A percentile compares a stretch with the other conserved stretches of the same genome.
These are phyloP conservation scores for Scaptomyza graminum DNA, from an alignment of 1,140 invertebrate species.

Conservation along the genomic window DNA sequence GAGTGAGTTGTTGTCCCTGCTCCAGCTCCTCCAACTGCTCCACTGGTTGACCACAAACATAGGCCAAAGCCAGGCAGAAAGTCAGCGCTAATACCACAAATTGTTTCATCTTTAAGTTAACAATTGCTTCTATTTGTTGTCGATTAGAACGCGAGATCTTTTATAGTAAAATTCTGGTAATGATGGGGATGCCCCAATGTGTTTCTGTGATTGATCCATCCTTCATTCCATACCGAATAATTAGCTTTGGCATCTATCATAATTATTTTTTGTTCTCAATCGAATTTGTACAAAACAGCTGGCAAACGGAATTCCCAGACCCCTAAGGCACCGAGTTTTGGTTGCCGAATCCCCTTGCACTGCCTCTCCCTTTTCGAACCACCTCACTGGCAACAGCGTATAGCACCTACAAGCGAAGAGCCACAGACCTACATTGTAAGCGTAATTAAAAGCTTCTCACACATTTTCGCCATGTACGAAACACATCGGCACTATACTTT, in stretches of 20 bases:
- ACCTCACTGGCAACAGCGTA: neutral
- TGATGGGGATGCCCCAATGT: conserved; percentile 47
- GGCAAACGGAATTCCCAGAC: conserved; percentile 47
- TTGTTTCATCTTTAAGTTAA: conserved; percentile 58
- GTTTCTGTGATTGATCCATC: conserved; percentile 34
- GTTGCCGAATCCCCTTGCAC: neutral
- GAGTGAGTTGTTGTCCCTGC: conserved; percentile 32
- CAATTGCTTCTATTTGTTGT: conserved; percentile 41
- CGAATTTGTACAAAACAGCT: conserved; percentile 32
- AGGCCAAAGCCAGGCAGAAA: conserved; percentile 24
- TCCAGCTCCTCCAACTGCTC: conserved; percentile 31
- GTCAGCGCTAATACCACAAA: conserved; percentile 38
- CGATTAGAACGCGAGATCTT: conserved; percentile 24
- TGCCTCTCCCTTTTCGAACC: neutral
- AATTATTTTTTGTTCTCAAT: conserved; percentile 41
- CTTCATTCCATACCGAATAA: conserved; percentile 39
- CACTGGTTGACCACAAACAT: conserved; percentile 37
- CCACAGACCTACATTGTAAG: conserved; percentile 27
- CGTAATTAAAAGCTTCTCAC: conserved; percentile 36
- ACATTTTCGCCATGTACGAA: conserved; percentile 15
- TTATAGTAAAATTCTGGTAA: conserved; percentile 40
- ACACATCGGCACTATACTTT: conserved; percentile 1
- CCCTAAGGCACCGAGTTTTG: conserved; percentile 20
- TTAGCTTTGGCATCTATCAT: conserved; percentile 56
- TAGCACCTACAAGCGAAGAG: conserved; percentile 18